phyloP scores from a whole-genome alignment of 2,888 invertebrate species.

The Athetis lepigone region DNA sequence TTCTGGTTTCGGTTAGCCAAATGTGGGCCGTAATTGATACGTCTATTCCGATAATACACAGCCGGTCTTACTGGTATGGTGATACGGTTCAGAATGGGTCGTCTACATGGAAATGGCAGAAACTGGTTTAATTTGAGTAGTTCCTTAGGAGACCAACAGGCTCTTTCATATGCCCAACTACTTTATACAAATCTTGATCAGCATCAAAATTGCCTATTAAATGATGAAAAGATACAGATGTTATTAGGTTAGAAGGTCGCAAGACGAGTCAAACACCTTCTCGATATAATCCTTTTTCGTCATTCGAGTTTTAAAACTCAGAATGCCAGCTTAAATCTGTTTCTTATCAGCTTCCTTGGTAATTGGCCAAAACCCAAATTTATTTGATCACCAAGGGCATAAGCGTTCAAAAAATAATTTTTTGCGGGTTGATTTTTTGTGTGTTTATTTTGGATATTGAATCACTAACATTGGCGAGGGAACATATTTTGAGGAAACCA shows the following conservation, averaged over 20 bases:
- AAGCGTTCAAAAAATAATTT: no score
- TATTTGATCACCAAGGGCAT: neutral
- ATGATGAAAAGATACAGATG: neutral
- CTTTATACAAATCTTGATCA: neutral
- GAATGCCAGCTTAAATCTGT: no score
- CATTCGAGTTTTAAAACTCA: no score
- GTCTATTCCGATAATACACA: slow-evolving; percentile 26
- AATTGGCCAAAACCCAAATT: neutral
- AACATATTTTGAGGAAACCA: no score
- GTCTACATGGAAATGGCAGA: neutral
- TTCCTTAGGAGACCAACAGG: neutral
- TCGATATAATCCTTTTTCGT: no score
- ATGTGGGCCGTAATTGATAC: slow-evolving; percentile 38
- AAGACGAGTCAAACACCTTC: no score
- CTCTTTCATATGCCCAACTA: neutral
- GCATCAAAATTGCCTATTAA: neutral
- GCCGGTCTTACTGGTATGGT: slow-evolving; percentile 12
- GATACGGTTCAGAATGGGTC: slow-evolving; percentile 13
- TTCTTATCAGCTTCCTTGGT: neutral
- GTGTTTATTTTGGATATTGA: no score
- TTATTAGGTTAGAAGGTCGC: no score
- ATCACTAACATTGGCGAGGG: no score
- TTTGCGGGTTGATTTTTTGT: no score
- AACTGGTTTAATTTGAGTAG: slow-evolving; percentile 11
- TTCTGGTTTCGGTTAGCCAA: slow-evolving; percentile 11